Evolutionary conservation across 64 coral and sea anemone genomes (phyloP), one percentile per base, ranked within the genome.

Genomic region (Porites lutea): DNA sequence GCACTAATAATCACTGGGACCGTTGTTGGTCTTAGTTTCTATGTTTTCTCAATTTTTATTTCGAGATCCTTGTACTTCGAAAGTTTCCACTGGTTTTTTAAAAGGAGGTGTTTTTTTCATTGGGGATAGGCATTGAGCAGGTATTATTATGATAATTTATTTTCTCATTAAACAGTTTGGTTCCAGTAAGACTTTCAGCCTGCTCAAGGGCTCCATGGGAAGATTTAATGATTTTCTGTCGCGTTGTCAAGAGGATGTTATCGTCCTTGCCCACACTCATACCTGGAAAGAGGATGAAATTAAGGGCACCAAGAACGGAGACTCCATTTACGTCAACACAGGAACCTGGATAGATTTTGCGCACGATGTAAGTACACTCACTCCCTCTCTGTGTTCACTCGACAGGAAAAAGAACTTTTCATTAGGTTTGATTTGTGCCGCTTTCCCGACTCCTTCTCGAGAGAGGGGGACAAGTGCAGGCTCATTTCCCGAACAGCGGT

Each of bases 311-410:
- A 76, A 76, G 48, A 76, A 76, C 73, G 73, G 73, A 76, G 73
- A 51, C 51, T 11, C 48, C 3, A 51, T 76, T 14, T 76, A 76
- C 45, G 48, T 76, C 45, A 76, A 76, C 73, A 76, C 73, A 11
- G 73, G 73, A 76, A 76, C 73, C 13, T 76, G 73, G 73, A 52
- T 76, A 50, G 73, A 76, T 76, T 76, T 76, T 76, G 73, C 73
- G 0, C 13, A 19, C 48, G 73, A 76, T 19, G 73, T 76, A 19
- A 76, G 73, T 76, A 47, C 7, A 13, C 13, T 3, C 48, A 57
- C 1, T 57, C 54, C 12, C 7, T 16, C 48, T 13, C 71, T 13
- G 27, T 37, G 27, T 37, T 52, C 4, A 76, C 19, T 76, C 9
- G 48, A 22, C 73, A 76, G 45, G 13, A 19, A 51, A 48, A 76